Base-by-base conservation (phyloP, 2,113 vertebrate species). In the Hippocampus zosterae region DNA sequence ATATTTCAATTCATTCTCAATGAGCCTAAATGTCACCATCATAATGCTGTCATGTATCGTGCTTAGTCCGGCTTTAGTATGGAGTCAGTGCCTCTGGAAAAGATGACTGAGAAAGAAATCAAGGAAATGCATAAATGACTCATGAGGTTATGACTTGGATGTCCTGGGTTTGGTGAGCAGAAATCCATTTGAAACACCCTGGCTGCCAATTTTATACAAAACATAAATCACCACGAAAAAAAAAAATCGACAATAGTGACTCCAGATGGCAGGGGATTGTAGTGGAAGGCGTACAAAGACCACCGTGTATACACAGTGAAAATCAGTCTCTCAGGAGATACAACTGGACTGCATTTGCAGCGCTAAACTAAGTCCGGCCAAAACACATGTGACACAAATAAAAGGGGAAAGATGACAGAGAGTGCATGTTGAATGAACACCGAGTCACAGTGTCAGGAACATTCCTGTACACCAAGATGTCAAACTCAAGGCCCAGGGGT, bases 371-470 rank as follows among this genome's bases (percentile, higher is more conserved):
- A 67, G 68, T 79, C 75, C 64, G 50, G 72, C 77, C 73, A 61
- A 72, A 70, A 37, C 10, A 37, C 23, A 73, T 37, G 41, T 78
- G 87, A 88, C 80, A 68, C 67, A 81, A 81, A 88, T 71, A 74
- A 88, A 88, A 79, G 74, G 63, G 9, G 59, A 44, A 63, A 61
- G 12, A 73, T 75, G 84, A 86, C 82, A 73, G 79, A 78, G 55
- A 59, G 67, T 73, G 74, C 73, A 67, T 67, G 65, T 69, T 78
- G 80, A 85, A 87, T 85, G 81, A 84, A 80, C 83, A 71, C 79
- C 67, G 79, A 85, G 73, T 81, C 67, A 42, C 70, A 71, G 67
- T 86, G 85, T 85, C 84, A 80, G 70, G 74, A 82, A 72, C 19
- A 11, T 61, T 77, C 73, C 76, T 1, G 52, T 60, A 78, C 73